phyloP scores from a whole-genome alignment of 2,113 vertebrate species.

The Pteruthius melanotis region DNA sequence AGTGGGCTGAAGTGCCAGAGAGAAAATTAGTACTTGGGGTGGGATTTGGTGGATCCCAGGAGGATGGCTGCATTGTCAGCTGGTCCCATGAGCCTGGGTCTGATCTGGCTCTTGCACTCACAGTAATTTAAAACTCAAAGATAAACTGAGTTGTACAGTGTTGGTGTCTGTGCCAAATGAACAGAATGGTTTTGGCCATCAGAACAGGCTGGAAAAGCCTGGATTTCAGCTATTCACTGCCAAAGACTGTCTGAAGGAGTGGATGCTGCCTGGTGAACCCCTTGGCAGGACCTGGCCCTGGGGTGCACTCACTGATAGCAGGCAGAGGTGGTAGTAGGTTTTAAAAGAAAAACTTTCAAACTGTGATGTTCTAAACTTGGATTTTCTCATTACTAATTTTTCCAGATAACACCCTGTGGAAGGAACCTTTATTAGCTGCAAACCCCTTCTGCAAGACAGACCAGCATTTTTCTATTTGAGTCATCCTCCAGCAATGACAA shows the following conservation, averaged over 20 bases:
- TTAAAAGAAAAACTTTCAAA: not conserved
- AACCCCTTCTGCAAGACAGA: not conserved
- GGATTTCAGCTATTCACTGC: not conserved
- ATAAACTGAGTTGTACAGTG: not conserved
- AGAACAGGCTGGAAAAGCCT: not conserved
- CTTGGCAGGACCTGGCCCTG: not conserved
- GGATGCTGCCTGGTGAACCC: not conserved
- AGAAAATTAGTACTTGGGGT: not conserved
- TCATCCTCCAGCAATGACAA: not conserved
- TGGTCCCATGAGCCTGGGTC: not conserved
- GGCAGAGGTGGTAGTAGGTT: not conserved
- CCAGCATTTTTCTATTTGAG: not conserved
- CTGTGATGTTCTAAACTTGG: not conserved
- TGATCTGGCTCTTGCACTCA: not conserved
- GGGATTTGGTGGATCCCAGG: not conserved
- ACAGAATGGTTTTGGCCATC: not conserved
- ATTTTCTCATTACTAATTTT: not conserved
- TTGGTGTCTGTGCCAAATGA: not conserved
- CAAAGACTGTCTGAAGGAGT: fast-evolving
- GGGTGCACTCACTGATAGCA: not conserved
- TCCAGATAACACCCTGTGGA: not conserved
- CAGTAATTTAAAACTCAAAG: not conserved
- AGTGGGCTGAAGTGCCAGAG: not conserved
- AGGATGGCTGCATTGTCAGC: fast-evolving
- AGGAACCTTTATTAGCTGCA: not conserved